Conservation (phyloP, 2,113 vertebrate genomes). For the Coturnix japonica region DNA sequence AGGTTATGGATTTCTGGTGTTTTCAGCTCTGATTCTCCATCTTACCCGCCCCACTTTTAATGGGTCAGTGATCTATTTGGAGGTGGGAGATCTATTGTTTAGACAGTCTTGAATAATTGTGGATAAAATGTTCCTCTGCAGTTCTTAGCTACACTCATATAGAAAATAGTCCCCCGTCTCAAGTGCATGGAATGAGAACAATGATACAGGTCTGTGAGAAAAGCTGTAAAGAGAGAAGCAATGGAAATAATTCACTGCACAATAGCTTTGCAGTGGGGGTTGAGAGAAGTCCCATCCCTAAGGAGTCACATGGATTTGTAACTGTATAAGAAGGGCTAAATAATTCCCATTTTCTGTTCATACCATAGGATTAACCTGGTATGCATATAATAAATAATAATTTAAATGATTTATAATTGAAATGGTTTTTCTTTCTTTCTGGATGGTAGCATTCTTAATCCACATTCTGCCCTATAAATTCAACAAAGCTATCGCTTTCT, state of each 20-base stretch:
- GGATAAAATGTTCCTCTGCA: neutral
- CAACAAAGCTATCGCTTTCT: neutral
- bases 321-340: neutral
- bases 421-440: neutral
- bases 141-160: neutral
- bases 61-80: neutral
- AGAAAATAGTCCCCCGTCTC: neutral
- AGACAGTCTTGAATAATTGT: neutral
- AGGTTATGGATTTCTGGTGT: neutral
- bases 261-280: neutral
- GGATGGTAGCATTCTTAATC: neutral
- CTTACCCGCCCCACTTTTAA: neutral
- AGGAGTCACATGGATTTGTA: neutral
- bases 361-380: neutral
- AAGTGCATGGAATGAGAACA: neutral
- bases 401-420: neutral
- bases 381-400: neutral
- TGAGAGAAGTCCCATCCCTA: neutral
- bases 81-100: neutral
- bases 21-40: neutral
- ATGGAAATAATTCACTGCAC: neutral
- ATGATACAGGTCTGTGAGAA: neutral
- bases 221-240: neutral
- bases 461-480: neutral
- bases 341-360: neutral